Evolutionary conservation across 2,888 invertebrate genomes (phyloP).

Genomic region (Marronus borbonicus): DNA sequence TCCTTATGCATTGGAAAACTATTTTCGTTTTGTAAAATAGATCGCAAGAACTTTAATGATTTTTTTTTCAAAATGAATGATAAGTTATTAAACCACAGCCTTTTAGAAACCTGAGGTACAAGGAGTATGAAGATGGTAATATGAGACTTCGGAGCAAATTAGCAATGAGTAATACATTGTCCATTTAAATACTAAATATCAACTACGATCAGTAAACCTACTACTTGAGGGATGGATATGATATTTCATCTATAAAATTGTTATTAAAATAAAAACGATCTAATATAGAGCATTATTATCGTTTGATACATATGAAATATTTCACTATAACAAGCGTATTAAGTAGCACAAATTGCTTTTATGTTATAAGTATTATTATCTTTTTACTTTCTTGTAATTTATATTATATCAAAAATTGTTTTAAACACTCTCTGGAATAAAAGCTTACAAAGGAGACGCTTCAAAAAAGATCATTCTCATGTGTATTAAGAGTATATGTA

Average conservation of each 20-base stretch:
- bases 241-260: not conserved
- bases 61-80: not conserved
- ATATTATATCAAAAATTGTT: conserved; percentile 14
- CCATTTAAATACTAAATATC: conserved; percentile 6
- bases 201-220: not conserved
- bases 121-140: conserved; percentile 9
- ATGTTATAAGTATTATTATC: conserved; percentile 14
- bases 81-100: conserved; percentile 24
- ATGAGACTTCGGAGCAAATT: not conserved
- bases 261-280: not conserved
- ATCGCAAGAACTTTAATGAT: no score
- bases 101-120: conserved; percentile 26
- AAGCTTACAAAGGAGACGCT: not conserved
- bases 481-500: conserved; percentile 1
- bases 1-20: no score
- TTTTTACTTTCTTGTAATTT: not conserved
- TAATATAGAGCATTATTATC: not conserved
- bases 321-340: conserved; percentile 41
- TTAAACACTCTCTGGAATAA: not conserved
- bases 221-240: conserved; percentile 18
- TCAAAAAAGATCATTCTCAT: no score
- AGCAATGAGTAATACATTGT: not conserved
- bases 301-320: conserved; percentile 46
- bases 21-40: no score
- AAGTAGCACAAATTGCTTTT: conserved; percentile 34